phyloP scores from a whole-genome alignment of 2,113 vertebrate species.

The Mustela lutreola region DNA sequence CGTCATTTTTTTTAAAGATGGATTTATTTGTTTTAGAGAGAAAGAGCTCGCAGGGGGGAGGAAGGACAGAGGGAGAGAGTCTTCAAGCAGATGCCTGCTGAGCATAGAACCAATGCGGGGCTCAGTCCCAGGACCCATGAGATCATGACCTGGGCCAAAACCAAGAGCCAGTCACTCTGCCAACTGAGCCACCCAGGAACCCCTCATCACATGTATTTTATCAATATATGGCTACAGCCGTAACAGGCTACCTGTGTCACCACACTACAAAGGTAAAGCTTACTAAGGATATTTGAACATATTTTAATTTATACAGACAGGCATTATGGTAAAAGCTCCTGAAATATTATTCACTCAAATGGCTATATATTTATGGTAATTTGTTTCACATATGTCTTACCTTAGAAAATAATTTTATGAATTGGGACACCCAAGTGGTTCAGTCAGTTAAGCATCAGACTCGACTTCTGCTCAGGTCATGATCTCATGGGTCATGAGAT shows the following conservation, averaged over 20 bases:
- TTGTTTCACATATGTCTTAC: not conserved
- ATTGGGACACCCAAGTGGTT: not conserved
- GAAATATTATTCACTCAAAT: not conserved
- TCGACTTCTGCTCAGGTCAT: not conserved
- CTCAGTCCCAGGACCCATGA: not conserved
- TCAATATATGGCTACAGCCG: not conserved
- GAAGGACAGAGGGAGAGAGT: not conserved
- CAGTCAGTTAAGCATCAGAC: not conserved
- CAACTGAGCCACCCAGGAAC: not conserved
- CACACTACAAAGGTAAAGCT: not conserved
- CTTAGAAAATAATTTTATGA: slow-evolving; percentile 14
- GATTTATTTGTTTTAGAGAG: not conserved
- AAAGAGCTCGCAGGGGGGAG: not conserved
- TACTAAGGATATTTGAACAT: not conserved
- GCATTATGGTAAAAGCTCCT: not conserved
- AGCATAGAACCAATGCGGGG: not conserved
- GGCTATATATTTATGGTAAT: not conserved
- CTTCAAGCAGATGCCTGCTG: not conserved
- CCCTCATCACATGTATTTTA: not conserved
- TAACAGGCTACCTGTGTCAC: not conserved
- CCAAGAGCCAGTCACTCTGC: not conserved
- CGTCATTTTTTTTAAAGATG: not conserved
- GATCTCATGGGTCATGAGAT: not conserved
- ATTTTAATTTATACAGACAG: not conserved
- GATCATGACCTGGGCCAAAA: not conserved